phyloP scores from a whole-genome alignment of 2,797 vertebrate genomes.

The Lycodopsis pacificus region DNA sequence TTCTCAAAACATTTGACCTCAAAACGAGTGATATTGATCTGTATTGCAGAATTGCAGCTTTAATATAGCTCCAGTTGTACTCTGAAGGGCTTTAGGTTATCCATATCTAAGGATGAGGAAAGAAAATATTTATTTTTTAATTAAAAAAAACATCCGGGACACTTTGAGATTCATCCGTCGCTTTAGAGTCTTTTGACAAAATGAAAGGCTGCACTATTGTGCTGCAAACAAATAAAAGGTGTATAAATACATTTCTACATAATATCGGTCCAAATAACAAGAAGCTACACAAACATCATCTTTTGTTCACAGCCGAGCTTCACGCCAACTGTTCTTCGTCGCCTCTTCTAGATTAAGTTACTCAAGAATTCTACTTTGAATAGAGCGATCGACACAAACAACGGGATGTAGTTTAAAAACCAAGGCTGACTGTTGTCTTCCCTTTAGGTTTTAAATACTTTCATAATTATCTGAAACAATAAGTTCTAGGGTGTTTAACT shows the following conservation, averaged over 20 bases:
- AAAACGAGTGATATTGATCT: background rate
- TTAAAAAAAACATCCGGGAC: background rate
- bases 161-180: constrained; percentile 2
- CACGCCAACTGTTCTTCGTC: constrained; percentile 14
- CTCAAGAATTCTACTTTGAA: constrained; percentile 25
- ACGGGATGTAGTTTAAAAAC: constrained; percentile 14
- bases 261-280: constrained; percentile 43
- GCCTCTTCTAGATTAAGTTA: constrained; percentile 37
- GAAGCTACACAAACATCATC: constrained; percentile 35
- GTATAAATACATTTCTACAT: constrained; percentile 50
- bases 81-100: background rate
- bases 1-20: background rate
- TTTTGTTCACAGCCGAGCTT: constrained; percentile 33
- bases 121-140: background rate
- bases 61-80: background rate
- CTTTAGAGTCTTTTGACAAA: background rate
- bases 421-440: constrained; percentile 24
- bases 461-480: constrained; percentile 24
- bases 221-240: constrained; percentile 17
- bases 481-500: constrained; percentile 20
- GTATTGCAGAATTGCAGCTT: background rate
- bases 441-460: constrained; percentile 36
- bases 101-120: background rate
- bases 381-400: constrained; percentile 24
- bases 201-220: constrained; percentile 15